Base-by-base conservation (phyloP, 2,888 invertebrate genomes). In the Pecten maximus region DNA sequence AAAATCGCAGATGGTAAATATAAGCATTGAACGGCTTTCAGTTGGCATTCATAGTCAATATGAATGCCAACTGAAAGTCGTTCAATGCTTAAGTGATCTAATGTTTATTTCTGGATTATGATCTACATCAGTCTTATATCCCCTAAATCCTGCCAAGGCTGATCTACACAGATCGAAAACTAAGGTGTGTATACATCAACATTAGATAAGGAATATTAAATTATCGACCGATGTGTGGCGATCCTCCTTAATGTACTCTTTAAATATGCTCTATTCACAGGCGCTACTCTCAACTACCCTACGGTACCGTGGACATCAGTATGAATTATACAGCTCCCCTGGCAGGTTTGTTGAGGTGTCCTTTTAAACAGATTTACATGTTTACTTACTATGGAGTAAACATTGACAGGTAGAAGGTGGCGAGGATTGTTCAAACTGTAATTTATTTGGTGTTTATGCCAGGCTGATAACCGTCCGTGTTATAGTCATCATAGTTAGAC, bases 281-380 rank as follows among this genome's bases (percentile, higher is more conserved):
- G 54, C 3, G 23, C 2, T n/a, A 23, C 23, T 54, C 54, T 23
- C 3, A 15, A 54, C 54, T 54, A 54, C 54, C 16, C 16, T 12
- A 3, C 19, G 16, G 2, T 3, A 50, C 12, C 23, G 54, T 54
- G 48, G 48, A 48, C 48, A 48, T n/a, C 19, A 8, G 54, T 23
- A 54, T 54, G 54, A 54, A n/a, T 19, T 23, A 54, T 54, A 54
- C 0, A 2, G 23, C 54, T 54, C 54, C 8, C 19, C 54, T 19
- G 54, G n/a, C 54, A 44, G 54, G 54, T 19, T 0, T 54, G 54
- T 54, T 0, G 19, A 23, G 6, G 19, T 54, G 54, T 54, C 23
- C 54, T n/a, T 54, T n/a, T 54, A 54, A 54, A 54, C 54, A 54
- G n/a, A n/a, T 54, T 19, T 54, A 54, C n/a, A 54, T 54, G 54